Conservation (phyloP, 2,888 invertebrate genomes). For the Noctuana brunneofusca region DNA sequence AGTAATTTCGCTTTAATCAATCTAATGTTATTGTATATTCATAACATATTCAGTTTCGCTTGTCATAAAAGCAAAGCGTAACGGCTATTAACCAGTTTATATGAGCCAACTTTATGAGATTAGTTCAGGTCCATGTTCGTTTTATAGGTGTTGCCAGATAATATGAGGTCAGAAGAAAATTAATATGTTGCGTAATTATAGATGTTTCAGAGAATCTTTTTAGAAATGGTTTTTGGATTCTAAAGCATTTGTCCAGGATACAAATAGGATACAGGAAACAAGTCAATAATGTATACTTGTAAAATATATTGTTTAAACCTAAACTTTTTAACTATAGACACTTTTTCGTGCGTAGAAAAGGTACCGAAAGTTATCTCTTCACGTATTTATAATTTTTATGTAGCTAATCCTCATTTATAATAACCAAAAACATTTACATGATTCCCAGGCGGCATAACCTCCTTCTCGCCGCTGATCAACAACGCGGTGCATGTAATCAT, state of each 20-base stretch:
- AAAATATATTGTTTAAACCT: too few species aligned
- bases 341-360: too few species aligned
- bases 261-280: too few species aligned
- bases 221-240: too few species aligned
- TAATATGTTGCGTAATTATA: too few species aligned
- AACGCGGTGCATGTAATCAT: conserved; percentile 88
- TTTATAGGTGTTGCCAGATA: neutral
- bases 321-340: too few species aligned
- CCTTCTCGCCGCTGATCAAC: conserved; percentile 86
- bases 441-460: conserved; percentile 84
- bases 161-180: too few species aligned
- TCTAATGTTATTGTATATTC: neutral
- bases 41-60: conserved; percentile 5
- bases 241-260: too few species aligned
- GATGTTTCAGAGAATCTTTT: too few species aligned
- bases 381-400: too few species aligned
- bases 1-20: neutral
- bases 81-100: conserved; percentile 5
- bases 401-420: too few species aligned
- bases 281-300: too few species aligned
- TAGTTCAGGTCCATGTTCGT: neutral
- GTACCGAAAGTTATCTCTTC: neutral
- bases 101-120: conserved; percentile 8
- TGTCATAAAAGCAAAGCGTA: neutral
- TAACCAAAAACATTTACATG: neutral